phyloP scores from a whole-genome alignment of 2,888 invertebrate genomes.

The Desoria tigrina region DNA sequence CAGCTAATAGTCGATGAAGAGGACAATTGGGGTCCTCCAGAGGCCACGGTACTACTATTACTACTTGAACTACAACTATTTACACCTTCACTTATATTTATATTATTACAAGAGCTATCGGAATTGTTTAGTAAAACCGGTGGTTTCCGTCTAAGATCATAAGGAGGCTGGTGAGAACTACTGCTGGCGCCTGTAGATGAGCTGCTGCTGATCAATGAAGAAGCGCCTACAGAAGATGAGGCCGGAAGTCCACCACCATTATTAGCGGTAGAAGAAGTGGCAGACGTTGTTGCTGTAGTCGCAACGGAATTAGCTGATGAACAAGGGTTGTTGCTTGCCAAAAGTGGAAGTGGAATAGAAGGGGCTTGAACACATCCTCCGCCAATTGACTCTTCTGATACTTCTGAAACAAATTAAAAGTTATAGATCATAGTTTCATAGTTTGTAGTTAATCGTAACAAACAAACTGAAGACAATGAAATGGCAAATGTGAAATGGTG shows the following conservation, averaged over 20 bases:
- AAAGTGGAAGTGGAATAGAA: slow-evolving; percentile 46
- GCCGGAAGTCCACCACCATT: slow-evolving; percentile 59
- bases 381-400: slow-evolving; percentile 44
- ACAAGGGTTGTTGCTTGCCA: slow-evolving; percentile 47
- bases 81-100: neutral
- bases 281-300: slow-evolving; percentile 37
- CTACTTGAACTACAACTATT: neutral
- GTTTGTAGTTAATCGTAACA: too few relatives aligned
- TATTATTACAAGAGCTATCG: neutral
- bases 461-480: too few relatives aligned
- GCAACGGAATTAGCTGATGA: slow-evolving; percentile 32
- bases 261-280: slow-evolving; percentile 39
- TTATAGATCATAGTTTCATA: too few relatives aligned
- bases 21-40: too few relatives aligned
- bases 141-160: slow-evolving; percentile 83
- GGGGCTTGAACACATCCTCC: slow-evolving; percentile 48
- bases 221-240: slow-evolving; percentile 53
- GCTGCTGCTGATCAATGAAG: slow-evolving; percentile 58
- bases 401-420: slow-evolving; percentile 36
- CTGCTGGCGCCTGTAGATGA: slow-evolving; percentile 62
- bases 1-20: slow-evolving; percentile 13
- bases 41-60: neutral
- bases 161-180: slow-evolving; percentile 76
- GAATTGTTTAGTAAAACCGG: slow-evolving; percentile 58
- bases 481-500: too few relatives aligned